Conservation (phyloP, 2,888 invertebrate genomes). For the Syritta pipiens region DNA sequence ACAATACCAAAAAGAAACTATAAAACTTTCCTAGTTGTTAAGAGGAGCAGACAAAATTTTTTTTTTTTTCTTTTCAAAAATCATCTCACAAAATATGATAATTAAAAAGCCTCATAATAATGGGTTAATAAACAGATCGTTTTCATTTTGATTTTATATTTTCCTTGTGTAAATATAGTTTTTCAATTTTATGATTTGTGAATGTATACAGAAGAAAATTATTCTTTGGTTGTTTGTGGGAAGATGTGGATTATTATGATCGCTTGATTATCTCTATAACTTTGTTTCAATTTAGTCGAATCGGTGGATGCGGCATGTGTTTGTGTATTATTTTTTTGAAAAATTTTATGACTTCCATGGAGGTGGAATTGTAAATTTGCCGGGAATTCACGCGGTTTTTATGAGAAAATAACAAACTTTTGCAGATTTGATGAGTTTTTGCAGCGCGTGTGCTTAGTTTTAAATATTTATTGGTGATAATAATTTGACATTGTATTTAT, state of each 20-base stretch:
- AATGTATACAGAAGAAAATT: slow-evolving; percentile 5
- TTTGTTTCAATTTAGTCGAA: not conserved
- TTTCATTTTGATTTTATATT: not conserved
- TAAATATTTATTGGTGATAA: slow-evolving; percentile 13
- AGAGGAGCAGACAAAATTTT: no score
- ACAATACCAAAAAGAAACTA: no score
- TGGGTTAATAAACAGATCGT: slow-evolving; percentile 35
- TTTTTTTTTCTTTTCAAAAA: no score
- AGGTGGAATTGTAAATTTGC: slow-evolving; percentile 36
- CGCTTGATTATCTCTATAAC: no score
- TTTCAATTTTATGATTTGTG: slow-evolving; percentile 39
- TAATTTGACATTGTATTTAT: slow-evolving; percentile 14
- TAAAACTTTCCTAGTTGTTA: no score
- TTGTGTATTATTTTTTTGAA: slow-evolving; percentile 15
- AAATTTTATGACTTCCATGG: slow-evolving; percentile 10
- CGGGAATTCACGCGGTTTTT: slow-evolving; percentile 19
- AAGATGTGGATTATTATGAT: slow-evolving; percentile 18
- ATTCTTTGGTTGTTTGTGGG: slow-evolving; percentile 14
- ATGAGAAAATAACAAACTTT: slow-evolving; percentile 28
- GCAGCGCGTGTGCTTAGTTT: not conserved
- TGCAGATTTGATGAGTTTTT: slow-evolving; percentile 13
- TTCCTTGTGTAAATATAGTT: slow-evolving; percentile 33
- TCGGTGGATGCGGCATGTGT: not conserved
- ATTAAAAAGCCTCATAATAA: slow-evolving; percentile 48
- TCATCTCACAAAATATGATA: slow-evolving; percentile 40